Conservation (phyloP, 2,888 invertebrate genomes). For the Plutella xylostella region DNA sequence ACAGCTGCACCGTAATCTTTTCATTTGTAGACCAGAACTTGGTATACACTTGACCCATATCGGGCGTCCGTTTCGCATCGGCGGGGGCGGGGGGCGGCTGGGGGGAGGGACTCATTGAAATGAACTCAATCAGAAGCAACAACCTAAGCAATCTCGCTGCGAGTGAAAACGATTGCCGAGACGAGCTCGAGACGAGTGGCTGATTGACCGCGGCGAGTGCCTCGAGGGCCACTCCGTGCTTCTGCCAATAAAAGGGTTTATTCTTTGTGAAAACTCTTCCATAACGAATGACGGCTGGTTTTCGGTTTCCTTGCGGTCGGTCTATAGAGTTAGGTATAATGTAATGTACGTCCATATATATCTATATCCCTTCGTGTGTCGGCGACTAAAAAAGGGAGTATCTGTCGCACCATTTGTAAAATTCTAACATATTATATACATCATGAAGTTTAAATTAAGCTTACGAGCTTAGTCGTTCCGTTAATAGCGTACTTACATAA, state of each 20-base stretch:
- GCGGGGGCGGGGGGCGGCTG: constrained; percentile 27
- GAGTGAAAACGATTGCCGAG: constrained; percentile 46
- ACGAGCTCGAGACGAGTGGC: constrained; percentile 30
- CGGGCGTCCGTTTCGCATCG: constrained; percentile 39
- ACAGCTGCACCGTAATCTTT: neutral
- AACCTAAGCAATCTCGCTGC: constrained; percentile 56
- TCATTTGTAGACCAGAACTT: constrained; percentile 17
- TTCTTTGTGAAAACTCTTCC: neutral
- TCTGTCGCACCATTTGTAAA: no score
- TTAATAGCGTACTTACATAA: no score
- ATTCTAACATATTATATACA: no score
- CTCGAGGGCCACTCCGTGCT: constrained; percentile 33
- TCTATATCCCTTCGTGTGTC: no score
- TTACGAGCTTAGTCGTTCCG: no score
- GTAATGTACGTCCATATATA: no score
- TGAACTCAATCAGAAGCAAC: constrained; percentile 64
- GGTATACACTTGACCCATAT: constrained; percentile 53
- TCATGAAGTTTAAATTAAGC: no score
- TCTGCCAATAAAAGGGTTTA: constrained; percentile 36
- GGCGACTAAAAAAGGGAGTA: no score
- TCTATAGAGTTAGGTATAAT: no score
- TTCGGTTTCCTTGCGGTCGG: no score
- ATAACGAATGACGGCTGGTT: no score
- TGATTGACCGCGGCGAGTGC: constrained; percentile 30
- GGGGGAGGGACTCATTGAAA: constrained; percentile 21